Evolutionary conservation across 2,888 invertebrate genomes (phyloP).

Genomic region (Malthinus flaveolus): DNA sequence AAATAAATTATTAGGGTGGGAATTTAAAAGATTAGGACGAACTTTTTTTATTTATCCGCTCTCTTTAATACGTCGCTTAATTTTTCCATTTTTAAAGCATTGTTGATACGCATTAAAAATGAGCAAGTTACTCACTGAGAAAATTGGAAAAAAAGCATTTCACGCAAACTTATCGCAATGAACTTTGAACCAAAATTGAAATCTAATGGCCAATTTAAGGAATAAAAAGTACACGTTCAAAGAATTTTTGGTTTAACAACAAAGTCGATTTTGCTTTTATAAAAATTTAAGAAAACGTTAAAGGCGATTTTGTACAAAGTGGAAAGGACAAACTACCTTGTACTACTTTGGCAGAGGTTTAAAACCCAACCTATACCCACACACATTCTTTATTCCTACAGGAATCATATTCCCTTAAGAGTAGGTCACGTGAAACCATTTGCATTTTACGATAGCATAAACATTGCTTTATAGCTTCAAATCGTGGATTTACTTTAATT

Average conservation of each 20-base stretch:
- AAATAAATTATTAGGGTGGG: no score
- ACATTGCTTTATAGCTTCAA: slow-evolving; percentile 8
- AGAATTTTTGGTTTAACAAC: slow-evolving; percentile 10
- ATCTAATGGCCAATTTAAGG: slow-evolving; percentile 27
- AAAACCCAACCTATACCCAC: background rate
- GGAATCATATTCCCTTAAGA: slow-evolving; percentile 28
- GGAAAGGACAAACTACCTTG: slow-evolving; percentile 22
- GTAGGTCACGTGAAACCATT: slow-evolving; percentile 24
- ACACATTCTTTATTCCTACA: slow-evolving; percentile 22
- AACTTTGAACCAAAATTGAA: slow-evolving; percentile 8
- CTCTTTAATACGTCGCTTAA: no score
- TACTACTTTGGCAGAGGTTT: slow-evolving; percentile 19
- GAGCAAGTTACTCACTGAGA: background rate
- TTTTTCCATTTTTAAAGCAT: no score
- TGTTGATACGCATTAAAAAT: background rate
- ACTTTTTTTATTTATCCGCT: no score
- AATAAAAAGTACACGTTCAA: slow-evolving; percentile 14
- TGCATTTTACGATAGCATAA: slow-evolving; percentile 27
- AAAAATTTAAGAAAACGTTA: slow-evolving; percentile 19
- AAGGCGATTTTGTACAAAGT: slow-evolving; percentile 18
- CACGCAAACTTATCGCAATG: slow-evolving; percentile 25
- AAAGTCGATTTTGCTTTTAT: slow-evolving; percentile 4
- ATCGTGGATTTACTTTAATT: background rate
- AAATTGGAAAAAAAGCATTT: background rate
- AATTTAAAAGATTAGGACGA: no score